These are phyloP conservation scores for Microcaecilia unicolor DNA, from an alignment of 2,797 vertebrate genomes.

Conservation along the genomic window DNA sequence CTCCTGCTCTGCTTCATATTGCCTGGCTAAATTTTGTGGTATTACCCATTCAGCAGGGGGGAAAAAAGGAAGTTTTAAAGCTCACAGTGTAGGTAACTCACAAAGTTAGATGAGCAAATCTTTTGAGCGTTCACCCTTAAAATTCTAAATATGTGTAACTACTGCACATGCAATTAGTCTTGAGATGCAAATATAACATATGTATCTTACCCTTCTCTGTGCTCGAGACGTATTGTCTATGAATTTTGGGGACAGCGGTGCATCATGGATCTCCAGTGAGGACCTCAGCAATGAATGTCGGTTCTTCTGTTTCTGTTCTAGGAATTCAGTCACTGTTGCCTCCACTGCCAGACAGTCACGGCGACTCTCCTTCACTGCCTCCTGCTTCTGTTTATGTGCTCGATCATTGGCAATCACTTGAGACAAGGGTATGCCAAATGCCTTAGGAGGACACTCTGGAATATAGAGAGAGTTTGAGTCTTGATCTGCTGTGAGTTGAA, in stretches of 20 bases:
- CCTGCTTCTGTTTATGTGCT: constrained; percentile 56
- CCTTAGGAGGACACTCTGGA: constrained; percentile 63
- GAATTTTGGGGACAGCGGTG: constrained; percentile 36
- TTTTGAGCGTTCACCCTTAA: too few relatives aligned
- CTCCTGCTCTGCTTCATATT: too few relatives aligned
- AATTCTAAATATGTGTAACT: too few relatives aligned
- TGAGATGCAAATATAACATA: too few relatives aligned
- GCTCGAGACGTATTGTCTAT: constrained; percentile 29
- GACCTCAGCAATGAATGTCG: background rate
- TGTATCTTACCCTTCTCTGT: background rate
- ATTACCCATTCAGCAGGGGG: too few relatives aligned
- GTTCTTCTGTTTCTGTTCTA: constrained; percentile 56
- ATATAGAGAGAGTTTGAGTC: too few relatives aligned
- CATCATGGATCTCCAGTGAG: constrained; percentile 15
- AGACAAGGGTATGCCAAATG: constrained; percentile 71
- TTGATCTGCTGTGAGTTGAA: too few relatives aligned
- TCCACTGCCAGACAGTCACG: constrained; percentile 75
- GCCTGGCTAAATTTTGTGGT: too few relatives aligned
- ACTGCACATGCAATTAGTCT: too few relatives aligned
- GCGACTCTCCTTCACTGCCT: constrained; percentile 62
- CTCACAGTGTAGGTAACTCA: too few relatives aligned
- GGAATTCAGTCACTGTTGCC: constrained; percentile 61
- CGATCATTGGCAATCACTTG: constrained; percentile 76
- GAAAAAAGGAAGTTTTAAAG: too few relatives aligned
- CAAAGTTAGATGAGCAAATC: too few relatives aligned